phyloP scores from a whole-genome alignment of 2,797 vertebrate genomes.

The Discoglossus pictus region DNA sequence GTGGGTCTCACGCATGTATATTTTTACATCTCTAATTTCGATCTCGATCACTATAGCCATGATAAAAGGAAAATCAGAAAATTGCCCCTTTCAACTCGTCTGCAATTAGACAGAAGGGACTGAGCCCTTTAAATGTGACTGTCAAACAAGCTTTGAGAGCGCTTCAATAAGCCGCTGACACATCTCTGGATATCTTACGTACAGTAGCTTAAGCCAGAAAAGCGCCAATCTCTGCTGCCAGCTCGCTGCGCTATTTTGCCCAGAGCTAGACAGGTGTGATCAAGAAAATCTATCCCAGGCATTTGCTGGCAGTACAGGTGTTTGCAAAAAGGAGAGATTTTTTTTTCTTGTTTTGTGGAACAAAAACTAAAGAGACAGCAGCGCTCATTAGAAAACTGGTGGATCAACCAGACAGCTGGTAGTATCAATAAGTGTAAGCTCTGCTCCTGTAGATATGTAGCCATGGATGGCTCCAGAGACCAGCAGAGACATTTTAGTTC shows the following conservation, averaged over 20 bases:
- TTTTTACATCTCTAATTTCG: conserved; percentile 3
- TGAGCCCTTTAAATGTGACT: conserved; percentile 60
- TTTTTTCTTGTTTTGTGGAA: conserved; percentile 17
- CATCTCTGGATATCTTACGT: conserved; percentile 62
- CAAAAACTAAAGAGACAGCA: conserved; percentile 57
- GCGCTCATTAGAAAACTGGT: background rate
- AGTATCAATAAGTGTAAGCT: no score
- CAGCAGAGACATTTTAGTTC: no score
- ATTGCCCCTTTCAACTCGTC: conserved; percentile 56
- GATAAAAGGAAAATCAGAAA: conserved; percentile 29
- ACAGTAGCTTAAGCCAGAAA: conserved; percentile 62
- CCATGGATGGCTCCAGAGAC: no score
- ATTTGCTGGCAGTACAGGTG: conserved; percentile 63
- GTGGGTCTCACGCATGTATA: background rate
- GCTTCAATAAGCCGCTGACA: conserved; percentile 65
- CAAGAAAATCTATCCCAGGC: conserved; percentile 38
- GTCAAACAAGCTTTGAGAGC: conserved; percentile 66
- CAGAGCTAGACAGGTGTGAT: conserved; percentile 67
- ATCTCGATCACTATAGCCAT: conserved; percentile 8
- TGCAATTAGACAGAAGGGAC: conserved; percentile 59
- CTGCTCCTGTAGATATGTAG: no score
- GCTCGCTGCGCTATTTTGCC: conserved; percentile 60
- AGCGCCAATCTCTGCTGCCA: conserved; percentile 56
- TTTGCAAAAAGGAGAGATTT: conserved; percentile 58
- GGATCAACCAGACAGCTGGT: background rate